A percentile compares a stretch with the other conserved stretches of the same genome.
These are phyloP conservation scores for Drosophila multiciliata DNA, from an alignment of 2,888 invertebrate species.

Conservation along the genomic window DNA sequence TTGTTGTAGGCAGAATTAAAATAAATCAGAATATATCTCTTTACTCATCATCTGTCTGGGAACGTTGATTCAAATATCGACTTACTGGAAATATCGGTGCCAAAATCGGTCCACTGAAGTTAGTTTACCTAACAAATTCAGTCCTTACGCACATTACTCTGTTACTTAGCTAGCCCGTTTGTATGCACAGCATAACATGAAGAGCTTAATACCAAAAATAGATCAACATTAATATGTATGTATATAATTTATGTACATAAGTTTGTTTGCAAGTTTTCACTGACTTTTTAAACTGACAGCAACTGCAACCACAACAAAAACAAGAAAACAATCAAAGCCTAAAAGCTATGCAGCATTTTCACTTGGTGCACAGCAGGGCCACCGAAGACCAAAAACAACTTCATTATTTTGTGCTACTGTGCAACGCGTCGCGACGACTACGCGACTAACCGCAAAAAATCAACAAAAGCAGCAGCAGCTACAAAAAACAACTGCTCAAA, in stretches of 20 bases:
- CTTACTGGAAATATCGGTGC: too few species aligned
- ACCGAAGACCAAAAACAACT: conserved; percentile 69
- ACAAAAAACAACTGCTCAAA: conserved; percentile 41
- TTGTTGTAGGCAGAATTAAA: background rate
- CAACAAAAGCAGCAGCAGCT: conserved; percentile 36
- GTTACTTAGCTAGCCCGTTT: conserved; percentile 12
- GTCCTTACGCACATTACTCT: conserved; percentile 30
- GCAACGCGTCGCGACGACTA: conserved; percentile 57
- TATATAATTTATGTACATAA: conserved; percentile 1
- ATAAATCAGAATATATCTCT: background rate
- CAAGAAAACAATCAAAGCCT: conserved; percentile 34
- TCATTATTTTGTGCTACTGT: conserved; percentile 76
- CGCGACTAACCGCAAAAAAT: conserved; percentile 58
- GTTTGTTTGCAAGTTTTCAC: conserved; percentile 31
- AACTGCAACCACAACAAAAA: conserved; percentile 9
- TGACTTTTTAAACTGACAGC: conserved; percentile 41
- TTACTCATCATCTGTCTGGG: background rate
- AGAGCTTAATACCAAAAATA: conserved; percentile 36
- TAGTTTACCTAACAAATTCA: conserved; percentile 2
- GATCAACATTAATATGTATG: conserved; percentile 8
- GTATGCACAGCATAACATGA: conserved; percentile 17
- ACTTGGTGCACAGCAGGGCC: conserved; percentile 55
- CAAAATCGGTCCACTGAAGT: background rate
- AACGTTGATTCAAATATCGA: background rate
- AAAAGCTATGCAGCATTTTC: conserved; percentile 51